Evolutionary conservation across 2,113 vertebrate genomes (phyloP).

Genomic region (Falcunculus frontatus): DNA sequence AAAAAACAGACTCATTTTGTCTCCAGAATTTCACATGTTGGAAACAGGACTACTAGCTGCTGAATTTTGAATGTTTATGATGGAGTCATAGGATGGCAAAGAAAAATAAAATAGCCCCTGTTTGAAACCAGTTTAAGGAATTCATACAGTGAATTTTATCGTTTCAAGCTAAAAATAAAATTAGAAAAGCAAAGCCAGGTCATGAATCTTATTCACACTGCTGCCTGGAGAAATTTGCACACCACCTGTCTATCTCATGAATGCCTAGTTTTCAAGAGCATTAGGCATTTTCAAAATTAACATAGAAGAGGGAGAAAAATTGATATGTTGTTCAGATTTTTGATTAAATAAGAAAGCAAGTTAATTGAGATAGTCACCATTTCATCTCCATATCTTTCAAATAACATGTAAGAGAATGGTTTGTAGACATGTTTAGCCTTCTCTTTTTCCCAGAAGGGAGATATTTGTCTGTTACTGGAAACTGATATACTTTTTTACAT

Average conservation of each 20-base stretch:
- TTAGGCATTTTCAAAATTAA: neutral
- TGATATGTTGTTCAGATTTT: neutral
- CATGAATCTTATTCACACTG: neutral
- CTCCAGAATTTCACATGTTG: neutral
- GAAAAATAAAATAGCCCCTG: neutral
- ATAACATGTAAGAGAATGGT: neutral
- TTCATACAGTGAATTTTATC: neutral
- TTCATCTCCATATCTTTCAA: neutral
- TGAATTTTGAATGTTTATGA: neutral
- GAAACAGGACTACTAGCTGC: neutral
- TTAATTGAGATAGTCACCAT: neutral
- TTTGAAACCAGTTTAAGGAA: neutral
- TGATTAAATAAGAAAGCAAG: neutral
- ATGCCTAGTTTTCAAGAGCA: neutral
- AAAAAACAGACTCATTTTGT: neutral
- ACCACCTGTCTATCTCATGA: neutral
- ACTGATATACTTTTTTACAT: neutral
- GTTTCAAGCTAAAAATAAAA: neutral
- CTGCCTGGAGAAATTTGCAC: neutral
- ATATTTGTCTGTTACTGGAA: neutral
- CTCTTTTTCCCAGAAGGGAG: neutral
- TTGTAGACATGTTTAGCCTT: neutral
- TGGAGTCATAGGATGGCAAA: neutral
- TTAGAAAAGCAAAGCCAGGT: neutral
- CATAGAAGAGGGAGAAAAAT: neutral